Percentiles rank a stretch among this genome's conserved stretches.
Evolutionary conservation across 2,797 vertebrate species (phyloP).

Genomic region (Dermochelys coriacea): DNA sequence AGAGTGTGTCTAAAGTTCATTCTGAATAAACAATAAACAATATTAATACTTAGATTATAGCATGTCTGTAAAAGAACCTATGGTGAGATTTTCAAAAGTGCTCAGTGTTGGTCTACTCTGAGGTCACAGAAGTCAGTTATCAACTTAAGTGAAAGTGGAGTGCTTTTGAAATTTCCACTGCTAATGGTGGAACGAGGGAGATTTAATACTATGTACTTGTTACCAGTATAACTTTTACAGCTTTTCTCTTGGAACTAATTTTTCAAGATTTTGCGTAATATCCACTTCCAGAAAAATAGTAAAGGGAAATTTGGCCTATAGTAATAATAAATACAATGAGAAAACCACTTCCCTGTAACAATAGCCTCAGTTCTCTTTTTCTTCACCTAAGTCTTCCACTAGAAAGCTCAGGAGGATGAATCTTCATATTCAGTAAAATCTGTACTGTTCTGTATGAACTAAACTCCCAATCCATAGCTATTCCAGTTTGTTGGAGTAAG

Average conservation of each 20-base stretch:
- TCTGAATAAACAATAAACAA: neutral
- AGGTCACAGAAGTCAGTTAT: neutral
- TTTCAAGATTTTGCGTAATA: neutral
- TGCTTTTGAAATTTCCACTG: neutral
- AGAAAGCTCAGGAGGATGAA: neutral
- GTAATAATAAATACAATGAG: neutral
- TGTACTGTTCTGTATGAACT: neutral
- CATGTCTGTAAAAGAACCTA: neutral
- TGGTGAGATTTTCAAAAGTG: neutral
- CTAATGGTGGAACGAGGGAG: rapidly evolving
- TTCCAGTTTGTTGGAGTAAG: neutral
- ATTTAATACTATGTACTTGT: neutral
- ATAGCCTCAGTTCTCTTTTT: neutral
- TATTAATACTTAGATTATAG: rapidly evolving
- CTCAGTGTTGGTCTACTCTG: neutral
- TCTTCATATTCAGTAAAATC: neutral
- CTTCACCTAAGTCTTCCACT: neutral
- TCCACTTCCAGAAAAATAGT: neutral
- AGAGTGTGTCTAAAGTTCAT: neutral
- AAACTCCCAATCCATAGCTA: neutral
- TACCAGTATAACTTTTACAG: neutral
- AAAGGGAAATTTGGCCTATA: neutral
- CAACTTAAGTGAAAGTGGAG: neutral
- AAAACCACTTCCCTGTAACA: neutral
- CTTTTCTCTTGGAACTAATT: neutral